A percentile compares a stretch with the other conserved stretches of the same genome.
phyloP scores from a whole-genome alignment of 2,797 vertebrate genomes.

The Pangasius larnaudii region DNA sequence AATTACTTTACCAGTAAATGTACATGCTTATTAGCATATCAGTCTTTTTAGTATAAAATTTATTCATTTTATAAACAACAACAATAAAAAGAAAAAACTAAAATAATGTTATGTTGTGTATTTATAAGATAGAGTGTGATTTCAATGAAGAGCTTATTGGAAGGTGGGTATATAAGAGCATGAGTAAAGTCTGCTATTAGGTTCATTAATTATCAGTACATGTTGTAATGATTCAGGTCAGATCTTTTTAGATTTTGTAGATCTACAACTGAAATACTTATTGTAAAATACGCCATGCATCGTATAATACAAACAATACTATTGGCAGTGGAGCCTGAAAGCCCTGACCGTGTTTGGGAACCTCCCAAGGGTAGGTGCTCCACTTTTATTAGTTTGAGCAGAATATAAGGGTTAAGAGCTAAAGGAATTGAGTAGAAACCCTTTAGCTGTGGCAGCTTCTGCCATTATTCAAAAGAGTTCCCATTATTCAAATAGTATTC shows the following conservation, averaged over 20 bases:
- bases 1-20: neutral
- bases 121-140: neutral
- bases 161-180: neutral
- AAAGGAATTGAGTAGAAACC: slow-evolving; percentile 30
- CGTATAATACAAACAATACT: neutral
- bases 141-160: no score
- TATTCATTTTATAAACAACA: neutral
- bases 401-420: slow-evolving; percentile 22
- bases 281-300: neutral
- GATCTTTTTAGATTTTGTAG: neutral
- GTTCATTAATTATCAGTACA: neutral
- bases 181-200: neutral
- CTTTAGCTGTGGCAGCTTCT: slow-evolving; percentile 39
- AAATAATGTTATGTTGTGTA: neutral
- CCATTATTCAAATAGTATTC: slow-evolving; percentile 56
- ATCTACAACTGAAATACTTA: neutral
- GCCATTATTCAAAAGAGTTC: slow-evolving; percentile 39
- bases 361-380: neutral
- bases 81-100: neutral
- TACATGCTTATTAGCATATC: neutral
- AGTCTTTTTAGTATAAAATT: neutral
- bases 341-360: neutral
- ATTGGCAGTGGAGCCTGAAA: neutral
- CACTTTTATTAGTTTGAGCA: slow-evolving; percentile 27
- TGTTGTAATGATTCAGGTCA: neutral